These are phyloP conservation scores for Micronycteris hirsuta DNA, from an alignment of 2,113 vertebrate species.

Conservation along the genomic window DNA sequence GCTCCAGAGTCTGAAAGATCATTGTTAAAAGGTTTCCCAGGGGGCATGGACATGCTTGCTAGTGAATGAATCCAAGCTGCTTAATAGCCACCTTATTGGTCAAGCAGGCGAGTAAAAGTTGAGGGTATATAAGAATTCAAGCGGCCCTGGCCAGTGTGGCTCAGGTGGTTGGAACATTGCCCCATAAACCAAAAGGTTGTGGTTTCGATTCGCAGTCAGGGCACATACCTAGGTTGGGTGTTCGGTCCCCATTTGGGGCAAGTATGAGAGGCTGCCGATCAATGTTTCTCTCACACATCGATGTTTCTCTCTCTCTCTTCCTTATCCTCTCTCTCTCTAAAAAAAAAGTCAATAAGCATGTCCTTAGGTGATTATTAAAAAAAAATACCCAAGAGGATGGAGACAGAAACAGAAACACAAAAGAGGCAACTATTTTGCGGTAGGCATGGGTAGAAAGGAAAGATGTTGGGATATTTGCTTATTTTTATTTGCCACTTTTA, in stretches of 20 bases:
- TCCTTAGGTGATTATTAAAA: too few relatives aligned
- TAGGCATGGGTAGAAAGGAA: background rate
- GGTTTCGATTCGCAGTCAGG: too few relatives aligned
- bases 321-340: too few relatives aligned
- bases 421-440: background rate
- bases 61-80: background rate
- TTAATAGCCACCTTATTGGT: background rate
- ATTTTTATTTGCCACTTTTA: constrained; percentile 17
- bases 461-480: background rate
- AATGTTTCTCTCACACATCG: too few relatives aligned
- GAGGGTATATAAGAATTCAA: background rate
- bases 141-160: background rate
- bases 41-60: background rate
- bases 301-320: too few relatives aligned
- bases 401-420: background rate
- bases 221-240: too few relatives aligned
- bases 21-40: background rate
- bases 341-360: too few relatives aligned
- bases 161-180: too few relatives aligned
- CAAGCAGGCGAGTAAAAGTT: background rate
- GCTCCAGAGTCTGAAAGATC: background rate
- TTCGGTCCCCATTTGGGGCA: too few relatives aligned
- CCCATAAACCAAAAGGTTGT: too few relatives aligned
- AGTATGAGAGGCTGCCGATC: too few relatives aligned
- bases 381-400: background rate